Base-by-base conservation (phyloP, 1,140 invertebrate species). In the Battus philenor region DNA sequence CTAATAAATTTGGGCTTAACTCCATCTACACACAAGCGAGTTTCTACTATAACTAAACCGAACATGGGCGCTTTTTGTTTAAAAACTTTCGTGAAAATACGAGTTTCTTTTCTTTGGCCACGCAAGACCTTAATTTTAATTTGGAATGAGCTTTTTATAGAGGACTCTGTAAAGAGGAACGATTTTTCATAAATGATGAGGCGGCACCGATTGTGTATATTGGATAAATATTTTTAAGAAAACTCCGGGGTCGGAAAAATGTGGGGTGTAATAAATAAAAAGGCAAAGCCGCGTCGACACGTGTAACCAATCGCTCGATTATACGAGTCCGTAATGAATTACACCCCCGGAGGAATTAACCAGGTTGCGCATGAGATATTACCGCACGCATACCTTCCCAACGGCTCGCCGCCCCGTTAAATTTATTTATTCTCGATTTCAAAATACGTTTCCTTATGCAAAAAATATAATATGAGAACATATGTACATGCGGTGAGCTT, bases 51-150 rank as follows among this genome's bases (percentile, higher is more conserved):
- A 43, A 30, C 27, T 5, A 13, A 30, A 30, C n/a, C 32, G 0
- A 16, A 20, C 56, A 75, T 50, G 68, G 62, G 38, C 13, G 27
- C 44, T 55, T 70, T 68, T 59, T 15, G 24, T 26, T 39, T 44
- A 38, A 7, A 45, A 22, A 11, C 5, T 1, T 11, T 15, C 22
- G 43, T 50, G 54, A 66, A 73, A 68, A 70, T 76, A 65, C 56
- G 59, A 68, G 59, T 71, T 73, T 59, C 53, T 75, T 64, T 75
- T 71, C 76, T 67, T 74, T 81, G 71, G 80, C 72, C 72, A 76
- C 69, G 73, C 74, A 80, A 84, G 72, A 81, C 74, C 77, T 81
- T 84, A 81, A 84, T 84, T 84, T 84, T 81, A 84, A 84, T 84
- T 81, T 80, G 59, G 63, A 80, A 84, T 81, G 68, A 84, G 72